Evolutionary conservation across 1,140 invertebrate species (phyloP), one percentile per base, ranked within the genome.

Genomic region (Habropoda laboriosa): DNA sequence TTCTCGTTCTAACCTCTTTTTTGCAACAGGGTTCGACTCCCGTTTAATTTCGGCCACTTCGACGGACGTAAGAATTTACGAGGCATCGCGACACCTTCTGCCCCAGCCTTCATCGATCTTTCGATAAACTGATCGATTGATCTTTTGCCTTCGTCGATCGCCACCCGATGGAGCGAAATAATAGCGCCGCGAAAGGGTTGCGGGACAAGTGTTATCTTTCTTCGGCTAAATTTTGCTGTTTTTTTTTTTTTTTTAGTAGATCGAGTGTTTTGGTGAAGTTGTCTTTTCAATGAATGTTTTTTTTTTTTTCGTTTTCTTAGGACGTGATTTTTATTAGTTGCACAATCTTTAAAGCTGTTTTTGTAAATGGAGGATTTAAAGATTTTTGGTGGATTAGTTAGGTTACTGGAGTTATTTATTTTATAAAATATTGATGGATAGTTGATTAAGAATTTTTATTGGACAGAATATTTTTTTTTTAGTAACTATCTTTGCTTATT

Each of bases 21-120:
- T 60, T 49, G 6, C 13, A 24, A 45, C 40, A 6, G 13, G 12
- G 21, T n/a, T 35, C 64, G 38, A 40, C 72, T 82, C 47, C 80
- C 72, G 81, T 79, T 82, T 80, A 83, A 85, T 80, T 80, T 82
- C 64, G 63, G 70, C 61, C 64, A 67, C 70, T 75, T 68, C 49
- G 63, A 51, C 49, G 40, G 5, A 35, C 27, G 49, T 49, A 57
- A 70, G 64, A 77, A 47, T 77, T n/a, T 77, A 77, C 64, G 51
- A 68, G 74, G 38, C 40, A 35, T 40, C 18, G 35, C 18, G 63
- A 12, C 40, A 57, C 40, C 49, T 21, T 76, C 47, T 38, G 47
- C 63, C 51, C 51, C 18, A 7, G 38, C 27, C 47, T 51, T 38
- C 63, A 57, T 68, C 73, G 73, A 76, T 76, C 73, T 76, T 68